Base-by-base conservation (phyloP, 2,797 vertebrate species). In the Dendrocincla tyrannina region DNA sequence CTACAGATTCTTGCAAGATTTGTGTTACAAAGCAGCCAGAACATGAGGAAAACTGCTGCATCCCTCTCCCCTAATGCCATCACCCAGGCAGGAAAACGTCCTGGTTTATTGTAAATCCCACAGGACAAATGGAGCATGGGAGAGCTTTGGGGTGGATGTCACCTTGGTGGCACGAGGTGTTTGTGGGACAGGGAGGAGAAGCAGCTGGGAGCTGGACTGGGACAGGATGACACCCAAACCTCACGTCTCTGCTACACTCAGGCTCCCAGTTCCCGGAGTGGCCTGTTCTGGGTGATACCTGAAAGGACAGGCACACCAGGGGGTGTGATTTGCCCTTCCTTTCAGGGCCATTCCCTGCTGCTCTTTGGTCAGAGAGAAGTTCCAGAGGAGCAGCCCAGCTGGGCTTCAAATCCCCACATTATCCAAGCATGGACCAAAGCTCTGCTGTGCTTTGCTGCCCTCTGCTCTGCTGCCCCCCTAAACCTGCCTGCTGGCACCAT, bases 71-170 rank as follows among this genome's bases (percentile, higher is more conserved):
- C 70, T 13, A 16, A n/a, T 7, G 28, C 9, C 32, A 70, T 7
- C 15, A 9, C 3, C 23, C 4, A 10, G 39, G 50, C 32, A 75
- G 77, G 53, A 58, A 62, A 62, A 49, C 1, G 7, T 19, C 28
- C 18, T n/a, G 7, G 3, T 66, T 62, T 28, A n/a, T 79, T 17
- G 22, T 8, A 23, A 20, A 23, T 49, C 14, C 47, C 35, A 0
- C 1, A n/a, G 42, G 50, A 33, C 53, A 9, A n/a, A 25, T 0
- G 9, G 49, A 7, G 11, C 19, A 1, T 0, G 10, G 52, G 33
- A 50, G 25, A 22, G 44, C 30, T 42, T 13, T 50, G 60, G 86
- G 20, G 47, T 37, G 35, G 58, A 3, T 24, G 49, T 47, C 49
- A 15, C 74, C 60, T 30, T 20, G 46, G 25, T 33, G 67, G 49